phyloP scores from a whole-genome alignment of 2,113 vertebrate genomes.

The Entosphenus tridentatus region DNA sequence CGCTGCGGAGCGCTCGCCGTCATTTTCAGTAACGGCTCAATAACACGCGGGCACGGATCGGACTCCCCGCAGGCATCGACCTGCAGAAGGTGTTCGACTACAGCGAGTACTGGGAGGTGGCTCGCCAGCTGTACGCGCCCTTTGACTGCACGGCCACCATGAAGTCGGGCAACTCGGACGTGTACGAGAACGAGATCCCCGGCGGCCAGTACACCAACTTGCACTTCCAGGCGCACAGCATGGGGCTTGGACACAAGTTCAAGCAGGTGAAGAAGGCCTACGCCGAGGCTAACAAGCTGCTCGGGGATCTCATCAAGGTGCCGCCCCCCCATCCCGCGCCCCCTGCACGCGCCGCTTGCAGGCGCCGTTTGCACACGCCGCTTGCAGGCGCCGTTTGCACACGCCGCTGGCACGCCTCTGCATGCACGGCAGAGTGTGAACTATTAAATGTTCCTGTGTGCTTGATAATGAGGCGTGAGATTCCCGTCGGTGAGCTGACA shows the following conservation, averaged over 20 bases:
- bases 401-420: no score
- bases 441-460: no score
- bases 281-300: slow-evolving; percentile 62
- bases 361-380: background rate
- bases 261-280: slow-evolving; percentile 90
- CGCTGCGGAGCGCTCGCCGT: no score
- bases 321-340: background rate
- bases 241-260: slow-evolving; percentile 89
- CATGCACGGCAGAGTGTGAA: no score
- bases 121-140: slow-evolving; percentile 57
- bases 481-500: no score
- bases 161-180: slow-evolving; percentile 85
- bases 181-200: slow-evolving; percentile 95
- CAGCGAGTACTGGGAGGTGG: slow-evolving; percentile 83
- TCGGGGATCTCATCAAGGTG: slow-evolving; percentile 92
- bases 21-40: no score
- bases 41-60: no score
- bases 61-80: slow-evolving; percentile 27
- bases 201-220: slow-evolving; percentile 96
- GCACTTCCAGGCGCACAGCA: slow-evolving; percentile 96
- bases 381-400: background rate
- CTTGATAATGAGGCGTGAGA: no score
- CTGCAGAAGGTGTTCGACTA: slow-evolving; percentile 77
- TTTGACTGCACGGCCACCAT: slow-evolving; percentile 97
- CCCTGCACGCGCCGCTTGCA: background rate